These are phyloP conservation scores for Prenolepis imparis DNA, from an alignment of 2,888 invertebrate species.

Conservation along the genomic window DNA sequence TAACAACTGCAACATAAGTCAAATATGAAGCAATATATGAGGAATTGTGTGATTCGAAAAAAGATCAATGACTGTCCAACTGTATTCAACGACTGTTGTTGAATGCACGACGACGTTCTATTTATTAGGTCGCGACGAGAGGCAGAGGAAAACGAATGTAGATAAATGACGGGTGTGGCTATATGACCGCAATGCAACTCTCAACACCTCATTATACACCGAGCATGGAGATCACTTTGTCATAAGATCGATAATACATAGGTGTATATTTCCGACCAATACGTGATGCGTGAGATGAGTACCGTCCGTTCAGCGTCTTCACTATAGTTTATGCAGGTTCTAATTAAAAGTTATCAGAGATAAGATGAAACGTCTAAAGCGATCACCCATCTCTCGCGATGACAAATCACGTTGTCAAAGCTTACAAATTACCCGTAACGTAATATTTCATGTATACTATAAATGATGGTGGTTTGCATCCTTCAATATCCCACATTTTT, in stretches of 20 bases:
- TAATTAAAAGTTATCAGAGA: constrained; percentile 35
- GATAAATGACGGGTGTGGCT: not conserved
- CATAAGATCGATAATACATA: constrained; percentile 13
- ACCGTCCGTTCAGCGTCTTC: not conserved
- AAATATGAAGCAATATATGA: not conserved
- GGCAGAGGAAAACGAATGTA: not conserved
- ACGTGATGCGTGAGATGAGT: not conserved
- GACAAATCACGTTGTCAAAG: constrained; percentile 1
- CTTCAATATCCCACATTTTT: not conserved
- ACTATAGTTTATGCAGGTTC: not conserved
- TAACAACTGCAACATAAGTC: not conserved
- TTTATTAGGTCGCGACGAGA: not conserved
- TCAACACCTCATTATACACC: constrained; percentile 50
- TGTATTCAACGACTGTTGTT: not conserved
- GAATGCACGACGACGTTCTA: not conserved
- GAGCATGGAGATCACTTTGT: constrained; percentile 18
- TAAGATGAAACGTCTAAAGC: constrained; percentile 23
- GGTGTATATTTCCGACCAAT: constrained; percentile 10
- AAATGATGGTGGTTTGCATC: not conserved
- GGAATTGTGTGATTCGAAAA: constrained; percentile 13
- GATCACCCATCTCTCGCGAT: constrained; percentile 8
- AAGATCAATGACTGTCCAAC: not conserved
- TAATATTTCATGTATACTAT: not conserved
- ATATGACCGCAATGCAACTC: constrained; percentile 44
- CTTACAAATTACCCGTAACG: constrained; percentile 17